Evolutionary conservation across 2,888 invertebrate genomes (phyloP).

Genomic region (Anaspis maculata): DNA sequence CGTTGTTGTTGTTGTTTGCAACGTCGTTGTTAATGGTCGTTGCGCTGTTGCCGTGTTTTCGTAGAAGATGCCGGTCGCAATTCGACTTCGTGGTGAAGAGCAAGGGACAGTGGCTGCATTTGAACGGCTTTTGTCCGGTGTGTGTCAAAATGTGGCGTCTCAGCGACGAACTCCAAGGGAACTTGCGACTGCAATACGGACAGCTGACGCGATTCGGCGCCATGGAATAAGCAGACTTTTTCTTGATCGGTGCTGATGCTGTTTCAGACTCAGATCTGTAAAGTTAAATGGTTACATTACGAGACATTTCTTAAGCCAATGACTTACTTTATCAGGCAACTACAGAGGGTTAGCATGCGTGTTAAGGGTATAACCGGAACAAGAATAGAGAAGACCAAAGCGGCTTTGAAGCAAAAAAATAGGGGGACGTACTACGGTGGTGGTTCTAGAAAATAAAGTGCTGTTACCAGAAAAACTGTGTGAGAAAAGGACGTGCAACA

Average conservation of each 20-base stretch:
- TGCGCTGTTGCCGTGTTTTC: slow-evolving; percentile 67
- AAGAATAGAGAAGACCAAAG: no score
- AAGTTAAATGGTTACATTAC: slow-evolving; percentile 4
- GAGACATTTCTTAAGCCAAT: no score
- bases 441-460: no score
- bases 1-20: slow-evolving; percentile 33
- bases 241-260: slow-evolving; percentile 52
- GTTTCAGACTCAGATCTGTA: slow-evolving; percentile 60
- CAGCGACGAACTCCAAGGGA: slow-evolving; percentile 94
- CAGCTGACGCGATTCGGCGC: slow-evolving; percentile 92
- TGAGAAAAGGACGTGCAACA: no score
- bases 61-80: slow-evolving; percentile 85
- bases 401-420: no score
- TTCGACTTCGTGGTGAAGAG: slow-evolving; percentile 96
- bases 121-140: slow-evolving; percentile 93
- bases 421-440: no score
- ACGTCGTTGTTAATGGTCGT: slow-evolving; percentile 36
- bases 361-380: no score
- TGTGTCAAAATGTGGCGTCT: slow-evolving; percentile 93
- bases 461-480: no score
- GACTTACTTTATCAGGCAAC: no score
- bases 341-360: no score
- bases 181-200: slow-evolving; percentile 87
- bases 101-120: slow-evolving; percentile 86
- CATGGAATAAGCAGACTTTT: slow-evolving; percentile 90